phyloP scores from a whole-genome alignment of 2,888 invertebrate genomes.

The Psococerastis gibbosa region DNA sequence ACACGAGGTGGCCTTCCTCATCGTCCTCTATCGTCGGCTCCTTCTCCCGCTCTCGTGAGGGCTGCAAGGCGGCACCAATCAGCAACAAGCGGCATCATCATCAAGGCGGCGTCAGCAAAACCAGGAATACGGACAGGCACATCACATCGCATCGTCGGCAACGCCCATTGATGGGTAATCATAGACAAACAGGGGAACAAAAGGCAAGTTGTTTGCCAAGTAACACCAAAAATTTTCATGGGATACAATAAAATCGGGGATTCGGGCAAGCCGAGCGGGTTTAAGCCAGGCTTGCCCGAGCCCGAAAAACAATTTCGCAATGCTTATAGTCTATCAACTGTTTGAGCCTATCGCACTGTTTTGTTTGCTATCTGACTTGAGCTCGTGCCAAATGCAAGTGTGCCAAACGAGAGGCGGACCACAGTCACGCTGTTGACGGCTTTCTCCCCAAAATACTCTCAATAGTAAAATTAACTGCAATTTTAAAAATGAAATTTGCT shows the following conservation, averaged over 20 bases:
- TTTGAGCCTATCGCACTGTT: too few species aligned
- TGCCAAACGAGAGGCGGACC: background rate
- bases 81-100: constrained; percentile 9
- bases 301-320: too few species aligned
- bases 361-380: background rate
- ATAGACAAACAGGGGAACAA: constrained; percentile 38
- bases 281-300: too few species aligned
- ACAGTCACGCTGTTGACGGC: background rate
- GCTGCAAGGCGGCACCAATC: constrained; percentile 32
- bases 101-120: constrained; percentile 11
- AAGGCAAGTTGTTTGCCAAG: constrained; percentile 43
- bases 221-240: too few species aligned
- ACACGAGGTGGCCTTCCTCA: constrained; percentile 99
- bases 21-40: constrained; percentile 96
- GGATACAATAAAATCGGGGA: too few species aligned
- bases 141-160: constrained; percentile 4
- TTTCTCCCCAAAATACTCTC: too few species aligned
- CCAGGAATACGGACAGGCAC: constrained; percentile 2
- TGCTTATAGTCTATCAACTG: too few species aligned
- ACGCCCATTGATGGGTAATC: constrained; percentile 27
- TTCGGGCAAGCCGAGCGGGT: too few species aligned
- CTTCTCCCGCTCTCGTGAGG: constrained; percentile 35
- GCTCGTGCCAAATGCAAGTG: background rate
- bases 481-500: too few species aligned
- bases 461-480: too few species aligned